Evolutionary conservation across 2,113 vertebrate species (phyloP).

Genomic region (Psittacara wagleri): DNA sequence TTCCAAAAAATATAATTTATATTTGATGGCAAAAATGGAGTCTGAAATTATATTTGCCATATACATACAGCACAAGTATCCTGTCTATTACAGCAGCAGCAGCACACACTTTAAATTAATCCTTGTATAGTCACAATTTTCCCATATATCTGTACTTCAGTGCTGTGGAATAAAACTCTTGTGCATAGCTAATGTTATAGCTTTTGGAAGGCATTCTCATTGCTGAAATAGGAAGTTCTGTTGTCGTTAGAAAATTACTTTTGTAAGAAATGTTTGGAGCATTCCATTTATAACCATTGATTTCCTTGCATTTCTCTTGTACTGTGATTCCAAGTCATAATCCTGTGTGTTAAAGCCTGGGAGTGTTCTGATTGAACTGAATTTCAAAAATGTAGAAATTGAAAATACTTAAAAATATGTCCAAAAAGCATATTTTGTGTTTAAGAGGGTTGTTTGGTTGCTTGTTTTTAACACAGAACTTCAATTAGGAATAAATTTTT

Average conservation of each 20-base stretch:
- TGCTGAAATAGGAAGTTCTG: background rate
- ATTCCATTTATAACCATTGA: background rate
- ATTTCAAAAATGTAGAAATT: background rate
- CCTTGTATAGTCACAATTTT: background rate
- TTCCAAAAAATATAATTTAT: constrained; percentile 6
- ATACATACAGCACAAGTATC: background rate
- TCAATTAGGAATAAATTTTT: background rate
- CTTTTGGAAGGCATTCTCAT: background rate
- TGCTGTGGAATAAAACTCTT: background rate
- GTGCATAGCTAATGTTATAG: background rate
- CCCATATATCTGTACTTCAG: background rate
- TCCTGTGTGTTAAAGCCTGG: background rate
- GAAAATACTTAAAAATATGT: background rate
- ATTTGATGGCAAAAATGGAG: background rate
- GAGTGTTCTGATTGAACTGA: background rate
- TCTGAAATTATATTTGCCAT: background rate
- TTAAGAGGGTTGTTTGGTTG: background rate
- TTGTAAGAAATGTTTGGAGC: background rate
- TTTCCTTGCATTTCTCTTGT: background rate
- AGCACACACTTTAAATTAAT: background rate
- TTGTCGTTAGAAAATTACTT: background rate
- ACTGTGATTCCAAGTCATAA: background rate
- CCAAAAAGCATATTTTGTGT: background rate
- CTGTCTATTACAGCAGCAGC: background rate
- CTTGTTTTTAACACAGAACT: background rate